These are phyloP conservation scores for Trachelus stipa DNA, from an alignment of 2,888 invertebrate species.

Conservation along the genomic window DNA sequence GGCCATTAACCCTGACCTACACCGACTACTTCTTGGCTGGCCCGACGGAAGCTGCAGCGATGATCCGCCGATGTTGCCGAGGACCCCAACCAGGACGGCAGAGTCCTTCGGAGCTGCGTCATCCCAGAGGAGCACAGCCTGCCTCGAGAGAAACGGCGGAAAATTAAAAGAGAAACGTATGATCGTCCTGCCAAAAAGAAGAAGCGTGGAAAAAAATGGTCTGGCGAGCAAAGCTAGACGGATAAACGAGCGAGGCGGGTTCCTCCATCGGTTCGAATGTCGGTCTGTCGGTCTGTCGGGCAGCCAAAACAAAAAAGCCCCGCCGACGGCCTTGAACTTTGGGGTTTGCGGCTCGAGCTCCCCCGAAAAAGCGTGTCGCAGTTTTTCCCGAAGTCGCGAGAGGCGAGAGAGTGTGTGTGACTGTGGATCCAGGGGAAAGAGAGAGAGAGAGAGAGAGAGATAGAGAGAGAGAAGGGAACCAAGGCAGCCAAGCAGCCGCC, in stretches of 20 bases:
- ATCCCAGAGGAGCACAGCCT: neutral
- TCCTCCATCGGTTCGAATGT: neutral
- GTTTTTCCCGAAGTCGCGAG: constrained; percentile 56
- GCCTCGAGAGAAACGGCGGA: neutral
- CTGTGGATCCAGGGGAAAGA: too few species aligned
- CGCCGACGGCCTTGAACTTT: constrained; percentile 62
- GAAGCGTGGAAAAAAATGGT: constrained; percentile 18
- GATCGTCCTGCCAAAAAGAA: constrained; percentile 1
- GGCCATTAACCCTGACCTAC: constrained; percentile 47
- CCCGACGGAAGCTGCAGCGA: neutral
- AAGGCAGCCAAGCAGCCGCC: constrained; percentile 27
- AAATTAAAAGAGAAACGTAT: neutral
- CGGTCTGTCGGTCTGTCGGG: constrained; percentile 48
- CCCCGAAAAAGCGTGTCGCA: constrained; percentile 64
- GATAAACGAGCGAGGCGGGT: neutral
- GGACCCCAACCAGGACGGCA: neutral
- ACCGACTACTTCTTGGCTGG: constrained; percentile 22
- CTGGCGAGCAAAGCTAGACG: constrained; percentile 11
- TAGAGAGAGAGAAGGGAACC: neutral
- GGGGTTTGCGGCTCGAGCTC: constrained; percentile 46
- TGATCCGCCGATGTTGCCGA: neutral
- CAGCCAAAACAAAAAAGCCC: constrained; percentile 51
- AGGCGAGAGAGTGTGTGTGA: too few species aligned
- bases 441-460: too few species aligned
- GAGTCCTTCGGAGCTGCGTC: neutral